A percentile compares a stretch with the other conserved stretches of the same genome.
These are phyloP conservation scores for Neoitamus cyanurus DNA, from an alignment of 2,888 invertebrate species.

Conservation along the genomic window DNA sequence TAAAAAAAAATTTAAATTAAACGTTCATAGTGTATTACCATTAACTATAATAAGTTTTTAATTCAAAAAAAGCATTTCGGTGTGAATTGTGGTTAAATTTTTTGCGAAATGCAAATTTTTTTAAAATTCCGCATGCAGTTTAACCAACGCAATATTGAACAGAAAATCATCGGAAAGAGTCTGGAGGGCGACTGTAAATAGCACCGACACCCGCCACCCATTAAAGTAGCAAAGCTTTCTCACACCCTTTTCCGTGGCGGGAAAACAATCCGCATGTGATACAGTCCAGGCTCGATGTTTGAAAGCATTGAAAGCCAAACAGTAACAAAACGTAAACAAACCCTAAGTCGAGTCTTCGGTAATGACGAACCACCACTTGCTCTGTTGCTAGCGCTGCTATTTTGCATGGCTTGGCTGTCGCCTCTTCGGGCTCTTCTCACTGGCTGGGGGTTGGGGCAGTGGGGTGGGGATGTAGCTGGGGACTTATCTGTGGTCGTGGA, in stretches of 20 bases:
- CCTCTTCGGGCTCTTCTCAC: background rate
- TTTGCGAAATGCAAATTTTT: no score
- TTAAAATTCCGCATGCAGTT: no score
- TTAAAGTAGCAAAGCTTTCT: background rate
- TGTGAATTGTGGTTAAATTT: no score
- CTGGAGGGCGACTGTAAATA: background rate
- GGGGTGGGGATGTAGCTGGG: background rate
- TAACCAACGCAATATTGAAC: background rate
- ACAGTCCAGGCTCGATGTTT: background rate
- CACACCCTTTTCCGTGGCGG: conserved; percentile 19
- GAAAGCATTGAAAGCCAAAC: conserved; percentile 12
- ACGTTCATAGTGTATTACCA: no score
- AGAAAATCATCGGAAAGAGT: background rate
- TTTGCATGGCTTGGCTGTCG: background rate
- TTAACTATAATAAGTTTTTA: no score
- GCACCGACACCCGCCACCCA: background rate
- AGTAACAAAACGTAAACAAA: conserved; percentile 27
- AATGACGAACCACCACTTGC: background rate
- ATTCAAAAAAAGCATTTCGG: no score
- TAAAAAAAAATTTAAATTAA: no score
- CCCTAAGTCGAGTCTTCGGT: background rate
- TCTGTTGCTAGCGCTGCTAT: background rate
- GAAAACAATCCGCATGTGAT: conserved; percentile 17
- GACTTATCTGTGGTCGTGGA: background rate
- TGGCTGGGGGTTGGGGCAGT: background rate